phyloP scores from a whole-genome alignment of 2,113 vertebrate genomes.

The Anarrhichthys ocellatus region DNA sequence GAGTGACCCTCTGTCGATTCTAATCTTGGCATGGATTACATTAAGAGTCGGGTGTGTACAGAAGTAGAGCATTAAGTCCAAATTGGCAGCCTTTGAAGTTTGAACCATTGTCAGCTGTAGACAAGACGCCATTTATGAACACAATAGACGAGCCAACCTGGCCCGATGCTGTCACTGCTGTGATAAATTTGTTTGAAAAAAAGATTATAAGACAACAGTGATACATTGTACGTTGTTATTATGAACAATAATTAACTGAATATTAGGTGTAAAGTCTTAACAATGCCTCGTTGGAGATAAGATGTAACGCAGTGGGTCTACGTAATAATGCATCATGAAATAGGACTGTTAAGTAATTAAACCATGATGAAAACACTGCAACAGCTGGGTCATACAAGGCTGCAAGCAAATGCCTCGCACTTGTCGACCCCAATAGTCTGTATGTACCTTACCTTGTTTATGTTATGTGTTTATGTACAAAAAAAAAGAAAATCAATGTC shows the following conservation, averaged over 20 bases:
- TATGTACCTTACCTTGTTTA: too few species aligned
- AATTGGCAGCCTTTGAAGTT: conserved; percentile 58
- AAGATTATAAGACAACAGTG: conserved; percentile 37
- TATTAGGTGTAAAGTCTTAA: conserved; percentile 16
- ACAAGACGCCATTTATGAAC: conserved; percentile 59
- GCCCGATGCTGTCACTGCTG: conserved; percentile 28
- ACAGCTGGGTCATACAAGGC: not conserved
- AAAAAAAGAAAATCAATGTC: not conserved
- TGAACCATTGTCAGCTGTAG: conserved; percentile 58
- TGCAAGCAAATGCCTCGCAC: not conserved
- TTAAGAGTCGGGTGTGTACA: conserved; percentile 61
- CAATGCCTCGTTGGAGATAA: conserved; percentile 18
- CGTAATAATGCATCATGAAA: not conserved
- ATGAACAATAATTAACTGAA: conserved; percentile 33
- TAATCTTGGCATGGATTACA: conserved; percentile 66
- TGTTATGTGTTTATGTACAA: not conserved
- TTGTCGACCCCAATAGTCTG: not conserved
- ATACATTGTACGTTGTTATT: conserved; percentile 18
- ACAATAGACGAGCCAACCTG: conserved; percentile 43
- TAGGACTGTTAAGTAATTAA: not conserved
- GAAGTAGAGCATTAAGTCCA: conserved; percentile 46
- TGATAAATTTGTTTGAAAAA: conserved; percentile 60
- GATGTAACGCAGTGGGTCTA: not conserved
- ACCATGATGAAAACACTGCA: not conserved
- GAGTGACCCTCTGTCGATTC: conserved; percentile 38